Evolutionary conservation across 2,113 vertebrate species (phyloP), one percentile per base, ranked within the genome.

Genomic region (Psammodynastes pulverulentus): DNA sequence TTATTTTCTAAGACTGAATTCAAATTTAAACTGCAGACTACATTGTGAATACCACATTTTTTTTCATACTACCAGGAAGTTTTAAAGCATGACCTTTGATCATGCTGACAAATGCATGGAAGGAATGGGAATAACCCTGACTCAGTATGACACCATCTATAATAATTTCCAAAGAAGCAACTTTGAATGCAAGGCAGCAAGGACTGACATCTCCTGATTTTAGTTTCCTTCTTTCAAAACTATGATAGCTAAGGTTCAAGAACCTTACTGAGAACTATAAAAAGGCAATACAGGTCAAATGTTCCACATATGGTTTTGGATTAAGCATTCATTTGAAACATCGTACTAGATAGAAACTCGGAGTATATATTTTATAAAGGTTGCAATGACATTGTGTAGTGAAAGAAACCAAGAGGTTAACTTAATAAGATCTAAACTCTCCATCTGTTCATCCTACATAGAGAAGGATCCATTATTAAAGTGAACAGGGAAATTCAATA

Each of bases 161-260:
- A 95, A 94, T 95, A 92, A 95, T 95, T 97, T 97, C 95, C 95
- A 96, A 90, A 56, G 84, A 1, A 67, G 84, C 90, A 94, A 87
- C 7, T 90, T 95, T 53, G 54, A 90, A 85, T 94, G 94, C 89
- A 95, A 96, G 95, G 93, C 56, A 93, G 90, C 90, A 94, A 89
- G 87, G 45, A 89, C 48, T 43, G 29, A 39, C 49, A 9, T 5
- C 10, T 85, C 9, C 21, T 45, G 45, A 10, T 7, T 46, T 90
- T 51, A 23, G 49, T 51, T 95, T 94, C 93, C 93, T 93, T 92
- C 52, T 91, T 88, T 46, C 34, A 93, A 90, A 79, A 21, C 17
- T 93, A 86, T 67, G 21, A 90, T 89, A 15, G 19, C 39, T n/a
- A 49, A 88, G 19, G 45, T 89, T 89, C 91, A 92, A 12, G 89